These are phyloP conservation scores for Limanda limanda DNA, from an alignment of 2,113 vertebrate species.

Conservation along the genomic window DNA sequence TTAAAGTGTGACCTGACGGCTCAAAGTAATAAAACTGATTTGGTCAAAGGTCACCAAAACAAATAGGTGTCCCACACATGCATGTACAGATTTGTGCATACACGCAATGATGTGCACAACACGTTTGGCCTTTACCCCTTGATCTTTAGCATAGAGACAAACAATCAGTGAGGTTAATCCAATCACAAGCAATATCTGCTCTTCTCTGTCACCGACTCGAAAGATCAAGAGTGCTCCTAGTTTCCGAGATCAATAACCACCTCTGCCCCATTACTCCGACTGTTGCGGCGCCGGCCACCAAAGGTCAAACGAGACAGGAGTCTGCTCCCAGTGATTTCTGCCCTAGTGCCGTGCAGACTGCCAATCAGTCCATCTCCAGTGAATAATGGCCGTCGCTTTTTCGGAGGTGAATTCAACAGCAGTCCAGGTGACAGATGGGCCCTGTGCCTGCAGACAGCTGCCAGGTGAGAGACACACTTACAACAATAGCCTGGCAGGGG, in stretches of 20 bases:
- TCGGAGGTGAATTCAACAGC: conserved; percentile 59
- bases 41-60: too few relatives aligned
- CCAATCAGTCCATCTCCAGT: conserved; percentile 48
- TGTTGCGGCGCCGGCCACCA: conserved; percentile 12
- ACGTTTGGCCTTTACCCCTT: conserved; percentile 12
- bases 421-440: conserved; percentile 74
- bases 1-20: not conserved
- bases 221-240: conserved; percentile 14
- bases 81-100: not conserved
- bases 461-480: conserved; percentile 68
- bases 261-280: conserved; percentile 22
- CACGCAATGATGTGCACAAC: not conserved
- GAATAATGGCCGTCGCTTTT: conserved; percentile 49
- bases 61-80: too few relatives aligned
- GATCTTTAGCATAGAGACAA: not conserved
- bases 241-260: conserved; percentile 45
- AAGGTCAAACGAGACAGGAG: conserved; percentile 38
- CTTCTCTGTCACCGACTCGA: conserved; percentile 3
- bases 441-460: conserved; percentile 65
- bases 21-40: not conserved
- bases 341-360: conserved; percentile 11
- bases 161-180: not conserved
- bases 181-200: conserved; percentile 19
- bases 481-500: conserved; percentile 62
- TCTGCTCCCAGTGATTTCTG: conserved; percentile 37